Evolutionary conservation across 2,113 vertebrate species (phyloP).

Genomic region (Corvus cornix): DNA sequence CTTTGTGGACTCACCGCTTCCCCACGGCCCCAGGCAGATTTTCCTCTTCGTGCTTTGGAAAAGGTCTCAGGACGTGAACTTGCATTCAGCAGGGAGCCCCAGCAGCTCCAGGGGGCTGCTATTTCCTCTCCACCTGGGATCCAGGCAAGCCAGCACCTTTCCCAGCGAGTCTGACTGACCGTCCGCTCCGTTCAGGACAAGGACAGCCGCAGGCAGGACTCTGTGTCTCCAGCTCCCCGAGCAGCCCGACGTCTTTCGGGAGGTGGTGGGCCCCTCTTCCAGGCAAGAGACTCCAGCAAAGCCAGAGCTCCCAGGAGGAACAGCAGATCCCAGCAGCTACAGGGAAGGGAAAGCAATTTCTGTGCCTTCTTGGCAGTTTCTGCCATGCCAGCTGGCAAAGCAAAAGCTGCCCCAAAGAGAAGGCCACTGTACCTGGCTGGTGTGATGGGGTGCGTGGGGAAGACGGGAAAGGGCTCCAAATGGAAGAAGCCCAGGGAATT

Average conservation of each 20-base stretch:
- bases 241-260: fast-evolving
- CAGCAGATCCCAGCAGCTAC: background rate
- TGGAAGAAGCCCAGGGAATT: background rate
- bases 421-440: background rate
- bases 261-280: background rate
- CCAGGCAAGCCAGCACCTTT: background rate
- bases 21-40: background rate
- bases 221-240: background rate
- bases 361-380: background rate
- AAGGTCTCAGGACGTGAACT: background rate
- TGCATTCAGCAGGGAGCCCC: background rate
- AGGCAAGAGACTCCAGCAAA: background rate
- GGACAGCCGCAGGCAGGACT: background rate
- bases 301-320: background rate
- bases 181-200: background rate
- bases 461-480: background rate
- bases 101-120: fast-evolving
- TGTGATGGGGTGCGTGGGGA: background rate
- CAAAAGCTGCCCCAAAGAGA: background rate
- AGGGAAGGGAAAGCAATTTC: background rate
- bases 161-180: background rate
- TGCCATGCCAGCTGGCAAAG: background rate
- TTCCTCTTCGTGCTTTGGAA: background rate
- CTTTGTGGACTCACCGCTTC: constrained; percentile 27
- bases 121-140: background rate